Conservation (phyloP, 2,888 invertebrate species). For the Eupithecia pulchellata region DNA sequence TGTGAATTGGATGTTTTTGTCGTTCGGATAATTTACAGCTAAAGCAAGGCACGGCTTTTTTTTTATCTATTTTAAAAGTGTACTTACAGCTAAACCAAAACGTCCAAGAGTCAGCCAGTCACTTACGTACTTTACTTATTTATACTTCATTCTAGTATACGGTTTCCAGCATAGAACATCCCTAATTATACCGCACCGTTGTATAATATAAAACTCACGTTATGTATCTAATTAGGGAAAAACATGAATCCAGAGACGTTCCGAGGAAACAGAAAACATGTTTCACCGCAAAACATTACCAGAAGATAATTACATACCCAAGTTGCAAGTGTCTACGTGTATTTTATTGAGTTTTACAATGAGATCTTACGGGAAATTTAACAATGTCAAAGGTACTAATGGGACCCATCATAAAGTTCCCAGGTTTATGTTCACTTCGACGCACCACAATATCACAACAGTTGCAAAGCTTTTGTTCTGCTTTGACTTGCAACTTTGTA, state of each 20-base stretch:
- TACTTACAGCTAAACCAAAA: no score
- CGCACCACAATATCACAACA: not conserved
- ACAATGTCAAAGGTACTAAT: not conserved
- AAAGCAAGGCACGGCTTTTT: no score
- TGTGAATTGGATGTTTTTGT: no score
- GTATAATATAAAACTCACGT: not conserved
- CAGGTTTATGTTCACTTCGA: not conserved
- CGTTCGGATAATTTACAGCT: no score
- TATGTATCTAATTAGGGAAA: not conserved
- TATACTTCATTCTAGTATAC: no score
- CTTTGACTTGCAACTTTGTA: slow-evolving; percentile 11
- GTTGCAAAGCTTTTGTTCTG: slow-evolving; percentile 1
- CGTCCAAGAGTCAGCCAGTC: no score
- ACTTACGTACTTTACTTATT: no score
- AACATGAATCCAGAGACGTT: not conserved
- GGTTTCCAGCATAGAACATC: not conserved
- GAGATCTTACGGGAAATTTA: not conserved
- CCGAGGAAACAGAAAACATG: not conserved
- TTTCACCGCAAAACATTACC: not conserved
- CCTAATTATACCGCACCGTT: not conserved
- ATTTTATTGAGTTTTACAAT: not conserved
- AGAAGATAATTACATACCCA: not conserved
- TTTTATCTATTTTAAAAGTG: no score
- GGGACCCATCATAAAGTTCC: not conserved
- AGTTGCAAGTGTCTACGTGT: not conserved